phyloP scores from a whole-genome alignment of 2,888 invertebrate genomes.

The Peribatodes rhomboidaria region DNA sequence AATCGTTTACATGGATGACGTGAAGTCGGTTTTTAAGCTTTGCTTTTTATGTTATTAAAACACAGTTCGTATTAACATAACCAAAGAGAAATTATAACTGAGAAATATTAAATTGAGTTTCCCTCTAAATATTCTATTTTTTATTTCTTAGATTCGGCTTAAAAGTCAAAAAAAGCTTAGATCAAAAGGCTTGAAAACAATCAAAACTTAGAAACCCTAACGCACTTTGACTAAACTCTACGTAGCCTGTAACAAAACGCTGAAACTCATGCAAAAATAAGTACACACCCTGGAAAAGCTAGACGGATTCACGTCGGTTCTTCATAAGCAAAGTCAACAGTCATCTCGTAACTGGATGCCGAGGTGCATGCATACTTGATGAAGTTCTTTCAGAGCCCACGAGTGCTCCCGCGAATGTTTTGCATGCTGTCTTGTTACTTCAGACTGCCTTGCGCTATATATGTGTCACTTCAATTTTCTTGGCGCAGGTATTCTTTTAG shows the following conservation, averaged over 20 bases:
- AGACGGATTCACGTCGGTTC: slow-evolving; percentile 49
- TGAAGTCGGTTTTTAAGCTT: no score
- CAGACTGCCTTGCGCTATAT: slow-evolving; percentile 12
- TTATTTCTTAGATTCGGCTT: no score
- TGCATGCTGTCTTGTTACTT: slow-evolving; percentile 28
- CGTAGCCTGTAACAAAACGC: slow-evolving; percentile 3
- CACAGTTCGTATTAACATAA: no score
- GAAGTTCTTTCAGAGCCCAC: slow-evolving; percentile 57
- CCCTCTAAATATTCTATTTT: no score
- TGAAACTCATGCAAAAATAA: slow-evolving; percentile 15
- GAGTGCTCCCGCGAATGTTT: slow-evolving; percentile 40
- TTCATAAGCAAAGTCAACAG: slow-evolving; percentile 72
- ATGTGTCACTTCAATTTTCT: slow-evolving; percentile 15
- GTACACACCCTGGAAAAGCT: slow-evolving; percentile 13
- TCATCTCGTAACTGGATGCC: slow-evolving; percentile 74
- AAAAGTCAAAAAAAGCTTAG: no score
- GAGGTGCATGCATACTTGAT: slow-evolving; percentile 78
- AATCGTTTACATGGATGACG: no score
- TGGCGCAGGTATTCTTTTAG: neutral
- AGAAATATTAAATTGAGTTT: no score
- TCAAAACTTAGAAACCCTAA: no score
- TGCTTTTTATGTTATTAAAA: no score
- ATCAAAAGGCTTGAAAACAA: no score
- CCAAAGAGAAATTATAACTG: no score
- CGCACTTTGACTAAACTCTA: neutral